Percentiles rank a stretch among this genome's conserved stretches.
phyloP scores from a whole-genome alignment of 2,888 invertebrate genomes.

The Tiliacea citrago region DNA sequence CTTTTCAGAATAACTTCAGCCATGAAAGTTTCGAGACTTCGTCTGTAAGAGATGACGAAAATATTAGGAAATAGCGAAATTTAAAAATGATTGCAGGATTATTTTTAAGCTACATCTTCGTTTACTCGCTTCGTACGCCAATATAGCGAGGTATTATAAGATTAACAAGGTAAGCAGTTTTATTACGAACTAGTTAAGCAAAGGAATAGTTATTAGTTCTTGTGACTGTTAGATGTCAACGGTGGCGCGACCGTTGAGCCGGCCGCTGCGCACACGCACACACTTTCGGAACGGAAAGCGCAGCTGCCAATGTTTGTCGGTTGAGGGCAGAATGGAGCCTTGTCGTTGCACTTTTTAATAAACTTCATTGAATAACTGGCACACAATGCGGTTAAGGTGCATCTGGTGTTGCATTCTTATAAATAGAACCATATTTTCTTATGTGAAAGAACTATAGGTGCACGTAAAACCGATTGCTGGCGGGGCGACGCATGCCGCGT shows the following conservation, averaged over 20 bases:
- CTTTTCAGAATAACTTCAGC: constrained; percentile 4
- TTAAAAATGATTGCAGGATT: background rate
- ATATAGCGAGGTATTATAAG: constrained; percentile 6
- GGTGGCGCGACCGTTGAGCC: constrained; percentile 70
- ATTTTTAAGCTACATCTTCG: background rate
- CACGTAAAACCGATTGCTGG: too few relatives aligned
- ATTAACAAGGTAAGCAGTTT: constrained; percentile 26
- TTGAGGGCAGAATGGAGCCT: constrained; percentile 64
- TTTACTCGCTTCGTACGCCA: background rate
- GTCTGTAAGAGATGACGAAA: background rate
- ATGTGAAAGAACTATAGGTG: too few relatives aligned
- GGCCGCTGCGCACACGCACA: constrained; percentile 68
- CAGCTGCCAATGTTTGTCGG: constrained; percentile 75
- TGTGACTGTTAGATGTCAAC: constrained; percentile 59
- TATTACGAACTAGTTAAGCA: constrained; percentile 20
- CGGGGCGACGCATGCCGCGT: too few relatives aligned
- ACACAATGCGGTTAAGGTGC: constrained; percentile 52
- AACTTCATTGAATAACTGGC: constrained; percentile 74
- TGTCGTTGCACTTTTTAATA: constrained; percentile 77
- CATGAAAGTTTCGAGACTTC: background rate
- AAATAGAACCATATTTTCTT: constrained; percentile 20
- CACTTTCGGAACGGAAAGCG: constrained; percentile 74
- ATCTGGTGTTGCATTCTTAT: constrained; percentile 34
- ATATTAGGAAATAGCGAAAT: background rate
- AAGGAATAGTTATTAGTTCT: constrained; percentile 19